Evolutionary conservation across 2,113 vertebrate species (phyloP), one percentile per base, ranked within the genome.

Genomic region (Boleophthalmus pectinirostris): DNA sequence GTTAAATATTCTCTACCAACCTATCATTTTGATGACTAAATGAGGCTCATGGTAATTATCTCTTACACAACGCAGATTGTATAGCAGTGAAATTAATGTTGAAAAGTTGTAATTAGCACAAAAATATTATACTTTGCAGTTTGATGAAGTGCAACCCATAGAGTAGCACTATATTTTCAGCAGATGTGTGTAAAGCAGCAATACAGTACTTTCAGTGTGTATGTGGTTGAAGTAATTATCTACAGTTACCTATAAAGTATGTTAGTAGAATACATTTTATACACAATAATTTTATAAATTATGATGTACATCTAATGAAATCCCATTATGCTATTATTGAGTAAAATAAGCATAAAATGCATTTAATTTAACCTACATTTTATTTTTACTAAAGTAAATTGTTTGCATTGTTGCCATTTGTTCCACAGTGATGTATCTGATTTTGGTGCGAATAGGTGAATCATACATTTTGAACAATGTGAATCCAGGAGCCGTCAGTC

Each of bases 1-100:
- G 61, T 38, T 23, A 66, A 58, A 54, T 63, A 45, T 29, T 78
- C 66, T 69, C 47, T 45, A 35, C 38, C 68, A 10, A 66, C 70
- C 24, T 68, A 46, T 65, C 51, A 79, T 75, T 64, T 51, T 46
- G n/a, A 16, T 53, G 47, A 73, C 47, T 7, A 80, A 25, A 69
- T 47, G 53, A 63, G 29, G 60, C 35, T 14, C 63, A 47, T 24
- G 21, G 53, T 69, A 69, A 77, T 79, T 69, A 49, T 43, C 51
- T 74, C 65, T 24, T 67, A 64, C 12, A 80, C 16, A 57, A 64
- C 74, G 21, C 25, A 43, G 14, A 14, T 53, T 69, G 35, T 74
- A 4, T 23, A 35, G 53, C 65, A 51, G 56, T 38, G 25, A 53
- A 56, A 13, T 23, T 10, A 38, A 64, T 14, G 16, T 58, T 70